Evolutionary conservation across 2,113 vertebrate species (phyloP).

Genomic region (Clarias batrachus): DNA sequence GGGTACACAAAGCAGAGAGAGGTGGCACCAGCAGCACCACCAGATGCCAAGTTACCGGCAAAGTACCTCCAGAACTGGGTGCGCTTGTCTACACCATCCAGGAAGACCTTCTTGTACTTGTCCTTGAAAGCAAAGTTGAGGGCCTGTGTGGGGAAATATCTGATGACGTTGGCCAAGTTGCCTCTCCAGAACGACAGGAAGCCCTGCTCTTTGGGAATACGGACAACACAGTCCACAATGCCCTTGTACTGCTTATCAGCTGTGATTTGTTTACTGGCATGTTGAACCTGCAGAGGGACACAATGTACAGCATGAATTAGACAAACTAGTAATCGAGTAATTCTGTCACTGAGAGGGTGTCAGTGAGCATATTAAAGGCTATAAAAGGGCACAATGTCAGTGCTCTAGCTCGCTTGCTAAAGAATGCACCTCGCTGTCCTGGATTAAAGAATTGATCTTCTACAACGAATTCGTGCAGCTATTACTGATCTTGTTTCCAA

Average conservation of each 20-base stretch:
- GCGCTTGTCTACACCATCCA: slow-evolving; percentile 82
- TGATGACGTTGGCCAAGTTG: slow-evolving; percentile 88
- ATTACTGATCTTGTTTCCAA: neutral
- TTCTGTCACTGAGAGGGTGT: neutral
- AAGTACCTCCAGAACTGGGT: slow-evolving; percentile 92
- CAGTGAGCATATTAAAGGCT: neutral
- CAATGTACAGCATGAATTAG: too few relatives aligned
- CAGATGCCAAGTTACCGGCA: slow-evolving; percentile 86
- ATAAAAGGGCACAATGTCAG: neutral
- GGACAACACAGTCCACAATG: slow-evolving; percentile 83
- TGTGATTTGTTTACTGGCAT: slow-evolving; percentile 88
- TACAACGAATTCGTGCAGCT: neutral
- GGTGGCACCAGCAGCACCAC: slow-evolving; percentile 84
- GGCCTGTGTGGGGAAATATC: slow-evolving; percentile 91
- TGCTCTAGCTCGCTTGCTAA: neutral
- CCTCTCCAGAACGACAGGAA: slow-evolving; percentile 87
- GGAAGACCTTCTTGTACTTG: slow-evolving; percentile 90
- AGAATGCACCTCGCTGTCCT: neutral
- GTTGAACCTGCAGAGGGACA: slow-evolving; percentile 76
- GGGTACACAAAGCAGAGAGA: slow-evolving; percentile 89
- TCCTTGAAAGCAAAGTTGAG: slow-evolving; percentile 95
- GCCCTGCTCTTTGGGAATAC: slow-evolving; percentile 88
- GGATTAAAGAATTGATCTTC: neutral
- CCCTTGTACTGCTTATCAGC: slow-evolving; percentile 86
- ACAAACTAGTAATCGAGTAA: neutral